Evolutionary conservation across 2,113 vertebrate genomes (phyloP).

Genomic region (Cebus imitator): DNA sequence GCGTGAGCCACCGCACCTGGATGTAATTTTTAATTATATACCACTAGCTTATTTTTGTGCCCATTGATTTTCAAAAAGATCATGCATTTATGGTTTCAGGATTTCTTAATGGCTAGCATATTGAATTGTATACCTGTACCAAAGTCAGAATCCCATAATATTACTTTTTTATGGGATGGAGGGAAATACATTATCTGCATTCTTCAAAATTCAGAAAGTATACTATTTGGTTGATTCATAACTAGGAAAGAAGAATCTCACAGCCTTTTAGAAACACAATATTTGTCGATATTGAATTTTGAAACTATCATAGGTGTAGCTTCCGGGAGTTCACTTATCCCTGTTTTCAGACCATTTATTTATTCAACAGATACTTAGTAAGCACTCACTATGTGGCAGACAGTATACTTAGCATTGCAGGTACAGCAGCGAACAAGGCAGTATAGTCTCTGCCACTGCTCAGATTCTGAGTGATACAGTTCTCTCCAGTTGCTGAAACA

Average conservation of each 20-base stretch:
- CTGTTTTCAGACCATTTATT: background rate
- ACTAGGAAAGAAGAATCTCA: conserved; percentile 6
- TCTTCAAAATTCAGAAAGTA: background rate
- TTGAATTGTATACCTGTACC: background rate
- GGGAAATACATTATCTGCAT: background rate
- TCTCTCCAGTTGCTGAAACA: background rate
- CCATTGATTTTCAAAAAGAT: conserved; percentile 27
- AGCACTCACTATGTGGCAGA: background rate
- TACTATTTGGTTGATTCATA: background rate
- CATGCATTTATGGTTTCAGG: background rate
- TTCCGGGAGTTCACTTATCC: background rate
- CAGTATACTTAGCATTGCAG: background rate
- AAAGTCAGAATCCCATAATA: conserved; percentile 16
- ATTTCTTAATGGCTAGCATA: background rate
- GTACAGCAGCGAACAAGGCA: background rate
- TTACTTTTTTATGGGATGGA: background rate
- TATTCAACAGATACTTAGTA: conserved; percentile 24
- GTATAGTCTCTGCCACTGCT: background rate
- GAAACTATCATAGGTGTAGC: background rate
- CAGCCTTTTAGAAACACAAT: conserved; percentile 22
- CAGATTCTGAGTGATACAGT: background rate
- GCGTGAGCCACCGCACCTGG: too few relatives aligned
- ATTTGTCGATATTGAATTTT: conserved; percentile 5
- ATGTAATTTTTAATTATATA: background rate
- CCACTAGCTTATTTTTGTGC: background rate